Percentiles rank a stretch among this genome's conserved stretches.
Conservation (phyloP, 1,140 invertebrate genomes). For the Drosophila auraria region DNA sequence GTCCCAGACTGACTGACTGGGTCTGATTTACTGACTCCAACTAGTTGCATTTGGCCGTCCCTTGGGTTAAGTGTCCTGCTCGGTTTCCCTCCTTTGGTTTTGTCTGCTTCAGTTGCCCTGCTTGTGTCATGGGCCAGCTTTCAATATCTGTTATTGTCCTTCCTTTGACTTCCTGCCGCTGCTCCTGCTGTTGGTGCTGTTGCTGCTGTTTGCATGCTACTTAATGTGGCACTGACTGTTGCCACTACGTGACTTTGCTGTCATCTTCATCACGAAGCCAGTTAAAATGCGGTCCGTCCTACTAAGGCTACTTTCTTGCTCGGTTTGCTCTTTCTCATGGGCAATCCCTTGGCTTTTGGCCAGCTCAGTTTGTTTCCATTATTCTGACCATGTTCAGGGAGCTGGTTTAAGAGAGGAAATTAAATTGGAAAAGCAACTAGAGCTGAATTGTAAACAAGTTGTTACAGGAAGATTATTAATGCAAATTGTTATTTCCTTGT, state of each 20-base stretch:
- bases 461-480: neutral
- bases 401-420: constrained; percentile 39
- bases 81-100: constrained; percentile 5
- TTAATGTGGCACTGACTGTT: constrained; percentile 66
- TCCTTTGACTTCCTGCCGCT: constrained; percentile 50
- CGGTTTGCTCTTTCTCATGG: constrained; percentile 10
- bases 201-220: constrained; percentile 67
- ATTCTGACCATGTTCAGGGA: constrained; percentile 36
- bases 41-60: constrained; percentile 59
- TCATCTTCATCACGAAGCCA: constrained; percentile 51
- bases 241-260: constrained; percentile 65
- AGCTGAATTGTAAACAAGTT: neutral
- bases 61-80: constrained; percentile 35
- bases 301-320: constrained; percentile 17
- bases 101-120: constrained; percentile 3
- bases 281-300: constrained; percentile 34
- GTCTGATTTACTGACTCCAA: constrained; percentile 37
- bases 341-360: constrained; percentile 26
- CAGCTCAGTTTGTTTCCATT: constrained; percentile 25
- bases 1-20: constrained; percentile 3
- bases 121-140: constrained; percentile 40
- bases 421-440: constrained; percentile 2
- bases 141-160: constrained; percentile 72
- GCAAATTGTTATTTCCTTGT: constrained; percentile 7
- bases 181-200: constrained; percentile 33